These are phyloP conservation scores for Emberiza fucata DNA, from an alignment of 2,113 vertebrate genomes.

Conservation along the genomic window DNA sequence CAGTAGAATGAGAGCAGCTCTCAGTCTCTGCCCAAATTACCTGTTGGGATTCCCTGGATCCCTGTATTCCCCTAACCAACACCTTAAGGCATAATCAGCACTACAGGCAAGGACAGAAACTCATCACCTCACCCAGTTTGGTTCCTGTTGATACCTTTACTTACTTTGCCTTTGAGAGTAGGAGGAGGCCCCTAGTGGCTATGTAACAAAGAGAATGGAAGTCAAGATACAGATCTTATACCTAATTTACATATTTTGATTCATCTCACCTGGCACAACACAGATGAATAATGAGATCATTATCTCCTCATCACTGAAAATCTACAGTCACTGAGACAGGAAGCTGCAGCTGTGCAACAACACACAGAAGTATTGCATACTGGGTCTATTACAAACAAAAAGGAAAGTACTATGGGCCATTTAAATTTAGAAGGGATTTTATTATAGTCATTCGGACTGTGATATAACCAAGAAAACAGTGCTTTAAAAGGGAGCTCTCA, in stretches of 20 bases:
- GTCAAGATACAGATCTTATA: neutral
- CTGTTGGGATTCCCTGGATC: neutral
- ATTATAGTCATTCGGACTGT: neutral
- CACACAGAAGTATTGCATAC: neutral
- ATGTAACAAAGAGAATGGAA: neutral
- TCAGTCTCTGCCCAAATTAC: neutral
- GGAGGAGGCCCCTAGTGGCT: neutral
- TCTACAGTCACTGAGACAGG: neutral
- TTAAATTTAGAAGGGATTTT: neutral
- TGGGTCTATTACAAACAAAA: neutral
- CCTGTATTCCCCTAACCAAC: neutral
- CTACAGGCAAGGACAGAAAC: neutral
- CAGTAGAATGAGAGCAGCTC: neutral
- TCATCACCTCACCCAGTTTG: neutral
- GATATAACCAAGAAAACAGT: neutral
- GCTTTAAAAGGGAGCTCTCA: neutral
- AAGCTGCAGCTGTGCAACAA: neutral
- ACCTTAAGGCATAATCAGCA: neutral
- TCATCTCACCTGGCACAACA: neutral
- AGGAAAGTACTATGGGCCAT: neutral
- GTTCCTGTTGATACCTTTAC: neutral
- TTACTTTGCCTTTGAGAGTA: neutral
- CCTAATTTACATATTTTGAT: neutral
- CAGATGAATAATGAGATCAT: neutral
- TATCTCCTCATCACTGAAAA: neutral